A percentile compares a stretch with the other conserved stretches of the same genome.
Conservation (phyloP, 2,113 vertebrate species). For the Rattus norvegicus region GRCr8 NC_086029.1:14134001-14134500, state of each 20-base stretch:
- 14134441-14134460: slow-evolving; percentile 82
- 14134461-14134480: slow-evolving; percentile 86
- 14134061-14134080: slow-evolving; percentile 23
- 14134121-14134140: slow-evolving; percentile 59
- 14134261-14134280: slow-evolving; percentile 80
- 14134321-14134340: slow-evolving; percentile 63
- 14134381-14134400: slow-evolving; percentile 86
- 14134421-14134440: slow-evolving; percentile 82
- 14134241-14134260: slow-evolving; percentile 83
- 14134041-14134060: slow-evolving; percentile 37
- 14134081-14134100: slow-evolving; percentile 57
- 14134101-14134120: not conserved
- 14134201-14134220: slow-evolving; percentile 72
- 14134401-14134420: slow-evolving; percentile 79
- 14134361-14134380: slow-evolving; percentile 83
- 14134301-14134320: slow-evolving; percentile 74
- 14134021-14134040: not conserved
- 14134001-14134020: slow-evolving; percentile 35
- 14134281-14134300: slow-evolving; percentile 80
- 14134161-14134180: slow-evolving; percentile 75
- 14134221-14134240: slow-evolving; percentile 84
- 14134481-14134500: slow-evolving; percentile 85
- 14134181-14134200: slow-evolving; percentile 78
- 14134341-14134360: slow-evolving; percentile 74
- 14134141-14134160: slow-evolving; percentile 73